Evolutionary conservation across 2,113 vertebrate genomes (phyloP), one percentile per base, ranked within the genome.

Genomic region (Strix uralensis): DNA sequence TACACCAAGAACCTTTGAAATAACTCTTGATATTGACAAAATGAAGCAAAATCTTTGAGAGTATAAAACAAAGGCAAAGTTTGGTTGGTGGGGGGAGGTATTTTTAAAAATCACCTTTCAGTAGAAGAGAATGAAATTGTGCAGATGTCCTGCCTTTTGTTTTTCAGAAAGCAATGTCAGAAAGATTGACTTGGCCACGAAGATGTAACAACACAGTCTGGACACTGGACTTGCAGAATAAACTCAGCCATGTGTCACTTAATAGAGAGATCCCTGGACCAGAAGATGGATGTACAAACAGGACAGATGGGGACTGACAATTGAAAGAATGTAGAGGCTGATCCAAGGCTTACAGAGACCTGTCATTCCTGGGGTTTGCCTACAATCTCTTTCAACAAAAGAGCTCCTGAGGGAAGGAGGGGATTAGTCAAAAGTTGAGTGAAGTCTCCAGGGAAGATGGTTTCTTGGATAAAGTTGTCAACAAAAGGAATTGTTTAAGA

Each of bases 391-490:
- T 87, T 78, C 87, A 96, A 98, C 97, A 96, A 98, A 97, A 97
- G 93, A 91, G 83, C 96, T 97, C 96, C 97, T 97, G 91, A 90
- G 91, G 94, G 95, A 94, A 96, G 94, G 92, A 96, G 91, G 74
- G 90, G 94, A 98, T 98, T 97, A 98, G 90, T 93, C 82, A 94
- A 92, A 97, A 97, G 95, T 97, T 97, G 91, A 98, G 96, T 94
- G 95, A 94, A 88, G 94, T 96, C 96, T 98, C 95, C 86, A 86
- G 92, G 96, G 95, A 98, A 97, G 92, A 98, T 95, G 91, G 90
- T 95, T 97, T 96, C 96, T 97, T 97, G 96, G 97, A 97, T 98
- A 95, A 97, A 98, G 88, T 94, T 97, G 93, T 97, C 97, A 98
- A 96, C 96, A 94, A 97, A 97, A 97, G 91, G 94, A 97, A 97